Evolutionary conservation across 2,113 vertebrate genomes (phyloP).

Genomic region (Saimiri boliviensis): DNA sequence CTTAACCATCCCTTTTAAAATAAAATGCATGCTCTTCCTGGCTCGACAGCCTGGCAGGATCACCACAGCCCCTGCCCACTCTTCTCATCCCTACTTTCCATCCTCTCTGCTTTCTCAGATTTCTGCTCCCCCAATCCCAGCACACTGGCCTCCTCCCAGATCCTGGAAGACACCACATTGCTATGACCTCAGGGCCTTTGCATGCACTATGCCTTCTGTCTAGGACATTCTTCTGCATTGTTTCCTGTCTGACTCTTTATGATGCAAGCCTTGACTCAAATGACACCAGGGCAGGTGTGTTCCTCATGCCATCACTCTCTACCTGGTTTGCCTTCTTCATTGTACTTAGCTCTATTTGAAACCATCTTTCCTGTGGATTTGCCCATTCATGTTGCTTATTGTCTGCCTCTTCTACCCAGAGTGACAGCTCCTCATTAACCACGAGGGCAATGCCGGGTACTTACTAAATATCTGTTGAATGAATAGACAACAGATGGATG

Average conservation of each 20-base stretch:
- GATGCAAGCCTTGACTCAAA: background rate
- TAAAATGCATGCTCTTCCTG: background rate
- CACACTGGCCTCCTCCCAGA: background rate
- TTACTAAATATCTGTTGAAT: background rate
- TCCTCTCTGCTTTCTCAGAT: background rate
- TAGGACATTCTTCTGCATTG: background rate
- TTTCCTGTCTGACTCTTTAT: background rate
- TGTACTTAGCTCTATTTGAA: fast-evolving
- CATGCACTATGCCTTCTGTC: background rate
- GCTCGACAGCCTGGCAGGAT: background rate
- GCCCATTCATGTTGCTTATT: background rate
- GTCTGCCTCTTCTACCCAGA: background rate
- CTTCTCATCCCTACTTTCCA: background rate
- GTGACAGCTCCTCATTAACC: background rate
- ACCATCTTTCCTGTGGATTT: background rate
- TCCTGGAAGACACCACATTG: background rate
- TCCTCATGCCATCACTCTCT: background rate
- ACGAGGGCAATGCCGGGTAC: too few species aligned
- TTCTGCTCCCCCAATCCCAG: background rate
- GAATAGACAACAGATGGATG: background rate
- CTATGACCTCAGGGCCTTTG: background rate
- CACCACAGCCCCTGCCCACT: background rate
- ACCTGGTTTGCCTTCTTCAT: background rate
- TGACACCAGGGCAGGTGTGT: background rate
- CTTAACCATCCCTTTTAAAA: background rate